Evolutionary conservation across 2,113 vertebrate species (phyloP), one percentile per base, ranked within the genome.

Genomic region (Megalops atlanticus): DNA sequence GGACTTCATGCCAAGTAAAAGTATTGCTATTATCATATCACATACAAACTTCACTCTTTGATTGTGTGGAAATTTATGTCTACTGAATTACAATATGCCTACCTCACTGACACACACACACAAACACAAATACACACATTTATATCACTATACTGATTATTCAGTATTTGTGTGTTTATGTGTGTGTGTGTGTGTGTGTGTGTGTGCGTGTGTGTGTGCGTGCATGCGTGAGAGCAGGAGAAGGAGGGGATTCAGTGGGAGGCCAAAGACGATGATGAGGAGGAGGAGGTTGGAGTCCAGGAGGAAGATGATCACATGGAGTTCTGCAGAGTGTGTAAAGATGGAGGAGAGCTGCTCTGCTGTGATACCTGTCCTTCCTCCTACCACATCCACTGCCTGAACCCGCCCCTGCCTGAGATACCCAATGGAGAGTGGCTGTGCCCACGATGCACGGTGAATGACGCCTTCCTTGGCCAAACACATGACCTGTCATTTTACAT

Each of bases 271-370:
- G 98, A 99, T 0, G 98, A 99, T 0, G 98, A 99, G 0, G 98
- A 97, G 8, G 97, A 96, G 39, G 97, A 96, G 33, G 92, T 92
- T 0, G 93, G 88, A 0, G 96, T 95, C 39, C 97, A 99, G 88
- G 98, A 99, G 82, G 98, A 99, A 83, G 98, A 99, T 0, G 98
- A 99, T 93, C 98, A 99, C 91, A 97, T 99, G 98, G 98, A 99
- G 88, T 99, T 99, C 86, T 99, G 98, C 86, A 92, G 98, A 45
- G 96, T 98, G 78, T 99, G 98, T 90, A 99, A 99, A 90, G 98
- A 99, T 0, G 98, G 98, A 5, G 96, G 96, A 11, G 96, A 97
- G 89, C 94, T 97, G 85, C 88, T 97, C 75, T 97, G 96, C 78
- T 97, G 96, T 72, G 96, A 97, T 85, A 95, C 96, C 76, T 97